These are phyloP conservation scores for Etheostoma cragini DNA, from an alignment of 2,113 vertebrate genomes.

Conservation along the genomic window DNA sequence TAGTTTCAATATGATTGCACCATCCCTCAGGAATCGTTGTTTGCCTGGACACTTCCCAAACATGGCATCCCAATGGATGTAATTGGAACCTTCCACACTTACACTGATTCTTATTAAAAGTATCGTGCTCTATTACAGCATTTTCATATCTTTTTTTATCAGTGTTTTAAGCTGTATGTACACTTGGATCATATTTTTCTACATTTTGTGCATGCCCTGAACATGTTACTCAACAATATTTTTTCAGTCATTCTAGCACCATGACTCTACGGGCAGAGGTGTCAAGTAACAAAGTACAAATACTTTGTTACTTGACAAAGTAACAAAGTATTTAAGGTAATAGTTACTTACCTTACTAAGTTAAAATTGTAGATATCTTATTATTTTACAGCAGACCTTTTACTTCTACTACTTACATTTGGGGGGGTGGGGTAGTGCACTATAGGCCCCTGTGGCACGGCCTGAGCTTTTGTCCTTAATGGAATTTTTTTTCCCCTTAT, in stretches of 20 bases:
- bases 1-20: conserved; percentile 58
- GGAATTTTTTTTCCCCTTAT: too few relatives aligned
- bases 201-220: background rate
- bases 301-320: too few relatives aligned
- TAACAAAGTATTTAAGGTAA: too few relatives aligned
- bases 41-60: conserved; percentile 67
- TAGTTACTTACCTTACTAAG: too few relatives aligned
- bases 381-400: too few relatives aligned
- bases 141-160: background rate
- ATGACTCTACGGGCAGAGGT: too few relatives aligned
- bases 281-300: too few relatives aligned
- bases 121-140: conserved; percentile 19
- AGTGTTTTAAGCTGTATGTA: background rate
- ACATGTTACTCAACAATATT: background rate
- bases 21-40: conserved; percentile 57
- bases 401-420: too few relatives aligned
- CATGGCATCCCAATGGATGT: conserved; percentile 60
- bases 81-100: conserved; percentile 57
- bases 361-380: too few relatives aligned
- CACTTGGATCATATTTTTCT: conserved; percentile 7
- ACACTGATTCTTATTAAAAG: conserved; percentile 34
- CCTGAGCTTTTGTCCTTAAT: too few relatives aligned
- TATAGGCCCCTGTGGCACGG: too few relatives aligned
- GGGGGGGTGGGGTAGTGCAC: too few relatives aligned
- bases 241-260: background rate